A percentile compares a stretch with the other conserved stretches of the same genome.
phyloP scores from a whole-genome alignment of 2,888 invertebrate genomes.

The Meta bourneti region DNA sequence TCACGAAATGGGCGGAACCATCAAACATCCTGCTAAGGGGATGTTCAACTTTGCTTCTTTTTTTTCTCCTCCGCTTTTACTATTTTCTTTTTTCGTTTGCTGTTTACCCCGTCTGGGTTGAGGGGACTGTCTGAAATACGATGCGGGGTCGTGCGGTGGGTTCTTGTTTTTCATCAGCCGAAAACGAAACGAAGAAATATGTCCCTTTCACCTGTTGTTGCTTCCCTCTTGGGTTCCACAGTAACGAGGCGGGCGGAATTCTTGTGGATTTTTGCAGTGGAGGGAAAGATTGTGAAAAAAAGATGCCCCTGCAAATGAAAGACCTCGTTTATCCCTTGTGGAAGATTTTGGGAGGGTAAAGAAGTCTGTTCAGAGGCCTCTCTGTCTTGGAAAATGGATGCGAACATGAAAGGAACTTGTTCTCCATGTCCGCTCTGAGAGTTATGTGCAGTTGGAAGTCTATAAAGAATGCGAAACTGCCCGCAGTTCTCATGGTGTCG shows the following conservation, averaged over 20 bases:
- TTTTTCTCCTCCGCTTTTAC: not conserved
- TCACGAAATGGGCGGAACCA: constrained; percentile 60
- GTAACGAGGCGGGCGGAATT: not conserved
- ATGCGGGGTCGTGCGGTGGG: constrained; percentile 40
- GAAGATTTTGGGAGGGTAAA: not conserved
- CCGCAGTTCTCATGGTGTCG: not conserved
- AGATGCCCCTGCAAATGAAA: constrained; percentile 38
- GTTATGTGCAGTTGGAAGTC: constrained; percentile 11
- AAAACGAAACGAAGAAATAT: constrained; percentile 43
- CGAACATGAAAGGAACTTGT: constrained; percentile 11
- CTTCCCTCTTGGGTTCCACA: constrained; percentile 43
- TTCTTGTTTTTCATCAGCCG: constrained; percentile 51
- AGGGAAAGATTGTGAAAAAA: too few species aligned
- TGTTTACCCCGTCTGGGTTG: constrained; percentile 62
- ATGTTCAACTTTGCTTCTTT: constrained; percentile 6
- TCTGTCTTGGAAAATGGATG: not conserved
- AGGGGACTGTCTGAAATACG: constrained; percentile 53
- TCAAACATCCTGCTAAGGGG: constrained; percentile 54
- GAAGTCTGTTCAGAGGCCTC: not conserved
- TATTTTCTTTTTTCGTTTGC: not conserved
- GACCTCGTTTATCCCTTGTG: constrained; percentile 30
- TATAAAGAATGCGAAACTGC: constrained; percentile 22
- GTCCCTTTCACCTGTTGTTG: constrained; percentile 63
- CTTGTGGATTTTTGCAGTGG: constrained; percentile 7
- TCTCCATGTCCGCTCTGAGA: not conserved